Evolutionary conservation across 2,888 invertebrate genomes (phyloP).

Genomic region (Pristionchus mayeri): DNA sequence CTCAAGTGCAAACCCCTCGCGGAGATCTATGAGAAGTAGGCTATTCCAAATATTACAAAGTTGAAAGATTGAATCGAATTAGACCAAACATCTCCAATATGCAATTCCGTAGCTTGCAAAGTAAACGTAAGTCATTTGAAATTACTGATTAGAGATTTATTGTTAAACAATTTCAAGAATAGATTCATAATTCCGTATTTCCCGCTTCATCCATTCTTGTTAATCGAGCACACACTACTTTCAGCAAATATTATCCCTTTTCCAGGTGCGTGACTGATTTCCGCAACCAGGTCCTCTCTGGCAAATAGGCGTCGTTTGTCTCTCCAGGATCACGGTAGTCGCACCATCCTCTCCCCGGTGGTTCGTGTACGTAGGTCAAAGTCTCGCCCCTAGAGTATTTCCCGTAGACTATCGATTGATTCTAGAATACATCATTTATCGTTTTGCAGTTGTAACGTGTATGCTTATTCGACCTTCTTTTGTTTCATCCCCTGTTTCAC

Average conservation of each 20-base stretch:
- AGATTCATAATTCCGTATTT: too few species aligned
- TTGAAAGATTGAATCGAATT: too few species aligned
- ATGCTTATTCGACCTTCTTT: conserved; percentile 36
- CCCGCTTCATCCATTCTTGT: too few species aligned
- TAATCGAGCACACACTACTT: background rate
- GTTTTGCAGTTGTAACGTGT: conserved; percentile 41
- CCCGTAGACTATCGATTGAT: conserved; percentile 39
- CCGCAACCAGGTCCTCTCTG: conserved; percentile 46
- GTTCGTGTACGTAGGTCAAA: conserved; percentile 26
- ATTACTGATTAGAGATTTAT: background rate
- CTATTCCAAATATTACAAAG: too few species aligned
- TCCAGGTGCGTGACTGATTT: conserved; percentile 46
- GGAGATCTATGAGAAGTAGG: conserved; percentile 55
- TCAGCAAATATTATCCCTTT: background rate
- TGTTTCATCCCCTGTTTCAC: conserved; percentile 12
- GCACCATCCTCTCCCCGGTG: conserved; percentile 15
- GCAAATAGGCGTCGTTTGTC: conserved; percentile 40
- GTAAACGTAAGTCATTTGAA: too few species aligned
- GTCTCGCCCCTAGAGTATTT: background rate
- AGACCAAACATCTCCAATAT: too few species aligned
- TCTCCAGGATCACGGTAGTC: conserved; percentile 40
- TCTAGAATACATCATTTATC: conserved; percentile 32
- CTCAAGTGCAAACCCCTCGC: conserved; percentile 69
- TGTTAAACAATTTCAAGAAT: background rate
- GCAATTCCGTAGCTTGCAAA: too few species aligned